Conservation (phyloP, 2,113 vertebrate genomes). For the Trematomus loennbergii region DNA sequence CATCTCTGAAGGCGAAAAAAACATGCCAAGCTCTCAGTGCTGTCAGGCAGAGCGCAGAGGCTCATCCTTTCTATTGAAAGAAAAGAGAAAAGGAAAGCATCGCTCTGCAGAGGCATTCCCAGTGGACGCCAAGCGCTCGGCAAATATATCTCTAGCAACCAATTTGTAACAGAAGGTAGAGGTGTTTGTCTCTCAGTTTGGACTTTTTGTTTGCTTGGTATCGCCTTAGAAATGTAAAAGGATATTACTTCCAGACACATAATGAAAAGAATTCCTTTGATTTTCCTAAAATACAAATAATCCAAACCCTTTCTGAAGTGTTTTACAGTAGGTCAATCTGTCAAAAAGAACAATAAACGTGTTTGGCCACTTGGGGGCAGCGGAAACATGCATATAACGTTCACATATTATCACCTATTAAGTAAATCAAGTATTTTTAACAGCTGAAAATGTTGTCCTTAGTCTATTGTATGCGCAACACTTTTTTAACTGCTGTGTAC, state of each 20-base stretch:
- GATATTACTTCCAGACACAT: not conserved
- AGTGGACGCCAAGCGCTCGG: constrained; percentile 51
- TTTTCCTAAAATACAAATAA: constrained; percentile 2
- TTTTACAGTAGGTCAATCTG: not conserved
- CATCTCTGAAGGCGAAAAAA: constrained; percentile 48
- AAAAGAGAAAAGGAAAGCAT: constrained; percentile 38
- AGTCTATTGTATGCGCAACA: not conserved
- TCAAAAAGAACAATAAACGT: not conserved
- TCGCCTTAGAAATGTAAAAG: constrained; percentile 4
- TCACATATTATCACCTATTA: not conserved
- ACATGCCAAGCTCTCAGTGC: constrained; percentile 38
- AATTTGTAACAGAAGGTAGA: constrained; percentile 62
- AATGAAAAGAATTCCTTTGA: not conserved
- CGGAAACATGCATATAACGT: not conserved
- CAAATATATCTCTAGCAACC: constrained; percentile 55
- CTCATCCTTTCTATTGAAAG: constrained; percentile 34
- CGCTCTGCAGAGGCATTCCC: constrained; percentile 54
- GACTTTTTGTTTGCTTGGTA: constrained; percentile 2
- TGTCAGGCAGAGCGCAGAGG: constrained; percentile 32
- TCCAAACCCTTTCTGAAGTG: not conserved
- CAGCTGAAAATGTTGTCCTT: too few species aligned
- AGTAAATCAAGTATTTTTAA: too few species aligned
- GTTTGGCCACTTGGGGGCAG: not conserved
- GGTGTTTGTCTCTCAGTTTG: constrained; percentile 49
- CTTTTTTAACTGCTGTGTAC: not conserved